phyloP scores from a whole-genome alignment of 2,797 vertebrate genomes.

The Threskiornis aethiopicus region DNA sequence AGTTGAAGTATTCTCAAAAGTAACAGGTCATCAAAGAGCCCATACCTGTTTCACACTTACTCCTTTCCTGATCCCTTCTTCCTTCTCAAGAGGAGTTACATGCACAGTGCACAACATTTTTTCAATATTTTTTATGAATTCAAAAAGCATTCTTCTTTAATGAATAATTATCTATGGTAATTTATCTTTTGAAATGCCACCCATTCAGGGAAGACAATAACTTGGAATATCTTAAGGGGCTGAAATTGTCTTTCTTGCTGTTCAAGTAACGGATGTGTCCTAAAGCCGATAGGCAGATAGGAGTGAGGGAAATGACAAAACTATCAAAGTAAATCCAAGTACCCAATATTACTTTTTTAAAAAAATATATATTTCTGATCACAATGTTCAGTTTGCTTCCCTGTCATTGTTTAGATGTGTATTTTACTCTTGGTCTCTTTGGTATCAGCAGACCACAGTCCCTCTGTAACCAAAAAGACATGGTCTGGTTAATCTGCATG shows the following conservation, averaged over 20 bases:
- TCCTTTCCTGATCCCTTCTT: not conserved
- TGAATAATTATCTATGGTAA: not conserved
- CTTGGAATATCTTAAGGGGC: not conserved
- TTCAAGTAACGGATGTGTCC: not conserved
- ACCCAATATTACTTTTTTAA: not conserved
- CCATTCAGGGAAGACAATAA: not conserved
- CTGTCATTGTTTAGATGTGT: not conserved
- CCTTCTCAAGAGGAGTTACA: not conserved
- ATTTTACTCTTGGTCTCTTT: not conserved
- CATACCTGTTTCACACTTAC: not conserved
- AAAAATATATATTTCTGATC: not conserved
- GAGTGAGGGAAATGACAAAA: not conserved
- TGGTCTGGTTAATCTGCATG: not conserved
- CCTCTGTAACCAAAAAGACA: not conserved
- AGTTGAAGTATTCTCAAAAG: not conserved
- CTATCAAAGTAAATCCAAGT: not conserved
- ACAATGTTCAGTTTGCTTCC: not conserved
- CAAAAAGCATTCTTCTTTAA: not conserved
- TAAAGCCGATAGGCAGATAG: not conserved
- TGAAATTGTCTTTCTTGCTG: not conserved
- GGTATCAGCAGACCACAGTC: not conserved
- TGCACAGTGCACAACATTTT: not conserved
- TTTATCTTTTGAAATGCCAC: not conserved
- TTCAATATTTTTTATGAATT: not conserved
- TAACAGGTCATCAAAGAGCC: not conserved